These are phyloP conservation scores for Microcebus ravelobensis DNA, from an alignment of 2,113 vertebrate species.

Conservation along the genomic window DNA sequence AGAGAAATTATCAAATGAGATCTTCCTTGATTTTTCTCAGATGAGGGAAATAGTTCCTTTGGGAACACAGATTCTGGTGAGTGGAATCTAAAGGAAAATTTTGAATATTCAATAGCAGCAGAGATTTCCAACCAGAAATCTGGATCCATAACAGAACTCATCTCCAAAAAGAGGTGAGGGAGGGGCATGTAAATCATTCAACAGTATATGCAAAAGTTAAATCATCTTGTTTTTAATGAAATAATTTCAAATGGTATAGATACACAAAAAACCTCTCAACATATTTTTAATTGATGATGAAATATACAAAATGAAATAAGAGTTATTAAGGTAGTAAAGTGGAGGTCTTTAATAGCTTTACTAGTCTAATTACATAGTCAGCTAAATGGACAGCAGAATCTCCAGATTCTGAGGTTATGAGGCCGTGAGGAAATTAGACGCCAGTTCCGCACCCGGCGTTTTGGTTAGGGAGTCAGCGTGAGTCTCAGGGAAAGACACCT, in stretches of 20 bases:
- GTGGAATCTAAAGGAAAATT: neutral
- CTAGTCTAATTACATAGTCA: neutral
- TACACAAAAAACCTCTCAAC: neutral
- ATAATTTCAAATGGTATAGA: neutral
- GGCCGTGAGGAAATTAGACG: neutral
- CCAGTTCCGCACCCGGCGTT: neutral
- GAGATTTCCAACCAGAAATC: neutral
- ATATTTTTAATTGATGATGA: neutral
- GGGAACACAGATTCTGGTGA: neutral
- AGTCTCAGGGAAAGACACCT: neutral
- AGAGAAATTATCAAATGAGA: neutral
- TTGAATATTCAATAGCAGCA: neutral
- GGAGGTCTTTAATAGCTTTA: neutral
- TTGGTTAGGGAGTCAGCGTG: neutral
- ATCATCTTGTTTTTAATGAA: neutral
- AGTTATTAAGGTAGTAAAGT: neutral
- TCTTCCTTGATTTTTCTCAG: neutral
- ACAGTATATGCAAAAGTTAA: neutral
- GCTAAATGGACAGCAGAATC: slow-evolving; percentile 8
- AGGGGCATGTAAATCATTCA: neutral
- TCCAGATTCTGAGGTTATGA: slow-evolving; percentile 13
- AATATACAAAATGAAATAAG: slow-evolving; percentile 13
- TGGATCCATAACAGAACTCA: neutral
- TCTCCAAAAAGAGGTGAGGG: neutral
- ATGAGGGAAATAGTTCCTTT: neutral